A percentile compares a stretch with the other conserved stretches of the same genome.
Conservation (phyloP, 1,140 invertebrate genomes). For the Aphelenchoides fujianensis region DNA sequence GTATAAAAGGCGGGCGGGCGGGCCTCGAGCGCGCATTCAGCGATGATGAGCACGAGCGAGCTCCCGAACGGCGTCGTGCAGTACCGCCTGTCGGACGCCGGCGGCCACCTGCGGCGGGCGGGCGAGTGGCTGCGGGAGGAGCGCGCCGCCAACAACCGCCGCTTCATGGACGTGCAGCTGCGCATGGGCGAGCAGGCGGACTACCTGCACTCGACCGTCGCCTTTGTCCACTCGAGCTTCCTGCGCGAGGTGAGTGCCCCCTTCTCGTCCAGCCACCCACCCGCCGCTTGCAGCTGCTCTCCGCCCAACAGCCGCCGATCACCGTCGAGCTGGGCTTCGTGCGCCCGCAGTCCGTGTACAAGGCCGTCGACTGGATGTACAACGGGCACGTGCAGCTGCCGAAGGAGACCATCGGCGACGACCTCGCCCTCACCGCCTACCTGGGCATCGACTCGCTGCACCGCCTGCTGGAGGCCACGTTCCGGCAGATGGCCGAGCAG, state of each 20-base stretch:
- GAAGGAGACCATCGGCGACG: background rate
- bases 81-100: background rate
- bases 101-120: background rate
- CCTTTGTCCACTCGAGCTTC: background rate
- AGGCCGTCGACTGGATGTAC: conserved; percentile 25
- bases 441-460: conserved; percentile 15
- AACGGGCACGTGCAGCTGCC: background rate
- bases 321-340: background rate
- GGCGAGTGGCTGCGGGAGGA: background rate
- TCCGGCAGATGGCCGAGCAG: background rate
- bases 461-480: background rate
- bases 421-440: conserved; percentile 4
- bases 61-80: background rate
- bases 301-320: background rate
- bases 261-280: background rate
- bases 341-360: background rate
- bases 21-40: background rate
- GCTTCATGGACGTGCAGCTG: background rate
- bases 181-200: background rate
- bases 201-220: background rate
- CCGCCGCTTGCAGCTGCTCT: background rate
- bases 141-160: background rate
- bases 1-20: no score
- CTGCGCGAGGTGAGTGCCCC: background rate
- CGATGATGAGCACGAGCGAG: background rate